Evolutionary conservation across 1,140 invertebrate genomes (phyloP), one percentile per base, ranked within the genome.

Genomic region (Dinothrombium tinctorium): DNA sequence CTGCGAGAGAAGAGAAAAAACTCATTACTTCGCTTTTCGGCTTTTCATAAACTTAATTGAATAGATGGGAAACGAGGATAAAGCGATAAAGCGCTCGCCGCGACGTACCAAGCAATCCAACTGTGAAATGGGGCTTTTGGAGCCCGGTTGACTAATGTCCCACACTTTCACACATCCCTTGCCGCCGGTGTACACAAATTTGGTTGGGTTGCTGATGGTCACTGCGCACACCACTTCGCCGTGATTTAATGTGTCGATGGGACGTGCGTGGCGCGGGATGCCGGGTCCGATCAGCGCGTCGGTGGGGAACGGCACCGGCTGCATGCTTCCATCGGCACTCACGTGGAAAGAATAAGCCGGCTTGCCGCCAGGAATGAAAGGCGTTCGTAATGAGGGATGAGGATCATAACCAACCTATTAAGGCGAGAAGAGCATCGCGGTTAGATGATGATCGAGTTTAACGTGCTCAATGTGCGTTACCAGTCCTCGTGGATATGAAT

Each of bases 121-220:
- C 57, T 89, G 84, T 43, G 80, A 80, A 2, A 92, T 71, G 4
- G 83, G 82, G 55, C 68, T 75, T 48, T 80, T 77, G 37, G 63
- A 70, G 12, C 69, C 72, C 3, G 78, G 74, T 53, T 81, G 76
- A 53, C 75, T 76, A 50, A 90, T 80, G 56, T 75, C 55, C 54
- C 56, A 73, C 0, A 95, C 78, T 64, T 95, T 96, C 33, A 96
- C 89, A 62, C 86, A 94, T 33, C 90, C 61, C 54, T 95, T 95
- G 40, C 90, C 90, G n/a, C 90, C 90, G 11, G 90, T 96, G 60
- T 92, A 96, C 5, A 95, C 84, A 59, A 87, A 82, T 57, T 84
- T 74, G 42, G 80, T 83, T 28, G 80, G 76, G 60, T 79, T 81
- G 39, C 64, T 59, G 66, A 94, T 68, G 67, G 82, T 63, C 62